phyloP scores from a whole-genome alignment of 2,888 invertebrate genomes.

The Spodoptera littoralis region DNA sequence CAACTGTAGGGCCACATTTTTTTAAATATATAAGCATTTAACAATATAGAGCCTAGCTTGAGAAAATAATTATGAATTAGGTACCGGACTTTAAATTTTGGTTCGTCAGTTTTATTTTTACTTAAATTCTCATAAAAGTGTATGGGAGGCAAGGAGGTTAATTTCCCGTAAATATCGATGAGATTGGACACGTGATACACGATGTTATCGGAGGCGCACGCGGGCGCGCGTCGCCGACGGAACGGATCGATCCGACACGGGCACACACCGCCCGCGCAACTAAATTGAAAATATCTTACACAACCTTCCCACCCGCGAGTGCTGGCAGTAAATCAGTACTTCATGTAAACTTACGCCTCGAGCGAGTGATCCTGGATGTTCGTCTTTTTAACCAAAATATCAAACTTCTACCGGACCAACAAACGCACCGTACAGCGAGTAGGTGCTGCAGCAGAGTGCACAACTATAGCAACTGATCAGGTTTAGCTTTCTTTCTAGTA shows the following conservation, averaged over 20 bases:
- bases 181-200: slow-evolving; percentile 22
- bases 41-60: too few relatives aligned
- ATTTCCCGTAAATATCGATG: slow-evolving; percentile 41
- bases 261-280: slow-evolving; percentile 38
- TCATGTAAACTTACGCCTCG: neutral
- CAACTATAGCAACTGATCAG: too few relatives aligned
- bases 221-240: slow-evolving; percentile 52
- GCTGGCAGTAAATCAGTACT: neutral
- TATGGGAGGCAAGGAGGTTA: slow-evolving; percentile 33
- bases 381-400: too few relatives aligned
- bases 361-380: neutral
- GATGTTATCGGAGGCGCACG: slow-evolving; percentile 32
- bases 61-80: too few relatives aligned
- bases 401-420: too few relatives aligned
- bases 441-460: too few relatives aligned
- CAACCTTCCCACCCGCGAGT: slow-evolving; percentile 12
- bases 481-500: too few relatives aligned
- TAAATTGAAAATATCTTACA: slow-evolving; percentile 64
- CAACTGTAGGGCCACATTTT: too few relatives aligned
- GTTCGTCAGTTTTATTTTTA: too few relatives aligned
- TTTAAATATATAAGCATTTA: too few relatives aligned
- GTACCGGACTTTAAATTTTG: too few relatives aligned
- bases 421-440: too few relatives aligned
- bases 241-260: slow-evolving; percentile 67
- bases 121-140: neutral